Percentiles rank a stretch among this genome's conserved stretches.
These are phyloP conservation scores for Semnornis frantzii DNA, from an alignment of 2,113 vertebrate species.

Conservation along the genomic window DNA sequence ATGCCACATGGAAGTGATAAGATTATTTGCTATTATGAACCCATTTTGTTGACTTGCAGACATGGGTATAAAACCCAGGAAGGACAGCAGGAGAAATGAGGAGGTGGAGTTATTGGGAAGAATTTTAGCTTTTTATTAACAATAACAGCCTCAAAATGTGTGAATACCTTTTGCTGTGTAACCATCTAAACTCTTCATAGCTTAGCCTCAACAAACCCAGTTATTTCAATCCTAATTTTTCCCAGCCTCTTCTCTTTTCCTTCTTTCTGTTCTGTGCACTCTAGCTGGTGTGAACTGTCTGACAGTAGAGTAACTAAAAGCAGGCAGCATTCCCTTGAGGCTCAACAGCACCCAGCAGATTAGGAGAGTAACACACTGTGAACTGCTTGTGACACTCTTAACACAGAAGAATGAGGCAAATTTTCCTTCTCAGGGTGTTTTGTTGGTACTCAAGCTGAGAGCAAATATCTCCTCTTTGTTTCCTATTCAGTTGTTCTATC, in stretches of 20 bases:
- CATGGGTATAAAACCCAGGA: neutral
- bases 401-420: neutral
- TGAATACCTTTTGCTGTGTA: neutral
- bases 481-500: neutral
- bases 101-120: neutral
- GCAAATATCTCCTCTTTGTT: neutral
- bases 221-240: neutral
- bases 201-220: neutral
- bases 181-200: neutral
- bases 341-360: neutral
- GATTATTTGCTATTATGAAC: neutral
- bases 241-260: neutral
- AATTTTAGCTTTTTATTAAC: neutral
- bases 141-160: neutral
- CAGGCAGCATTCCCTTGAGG: neutral
- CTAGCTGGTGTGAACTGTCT: neutral
- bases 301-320: neutral
- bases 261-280: neutral
- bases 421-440: neutral
- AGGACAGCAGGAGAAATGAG: too few relatives aligned
- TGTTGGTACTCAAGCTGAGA: neutral
- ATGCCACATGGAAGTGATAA: neutral
- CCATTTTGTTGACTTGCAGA: neutral
- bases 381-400: neutral
- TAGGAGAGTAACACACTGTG: neutral